Conservation (phyloP, 1,140 invertebrate genomes). For the Rhizoglyphus robini region DNA sequence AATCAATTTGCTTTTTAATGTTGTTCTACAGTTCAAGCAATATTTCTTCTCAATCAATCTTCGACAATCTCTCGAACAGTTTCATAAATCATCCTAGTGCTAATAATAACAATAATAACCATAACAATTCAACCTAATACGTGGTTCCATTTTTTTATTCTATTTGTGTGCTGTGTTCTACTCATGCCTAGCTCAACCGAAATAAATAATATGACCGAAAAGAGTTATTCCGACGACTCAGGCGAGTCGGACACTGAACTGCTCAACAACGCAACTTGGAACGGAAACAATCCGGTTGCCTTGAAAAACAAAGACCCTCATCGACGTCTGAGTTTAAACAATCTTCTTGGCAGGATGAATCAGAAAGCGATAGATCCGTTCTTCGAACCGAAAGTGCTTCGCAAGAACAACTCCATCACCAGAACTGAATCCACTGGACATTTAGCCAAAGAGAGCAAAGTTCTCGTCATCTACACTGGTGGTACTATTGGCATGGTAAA, state of each 20-base stretch:
- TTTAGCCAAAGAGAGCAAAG: slow-evolving; percentile 29
- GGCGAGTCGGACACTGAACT: slow-evolving; percentile 1
- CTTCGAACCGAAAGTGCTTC: slow-evolving; percentile 21
- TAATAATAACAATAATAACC: neutral
- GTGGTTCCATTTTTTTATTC: neutral
- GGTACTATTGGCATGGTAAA: slow-evolving; percentile 77
- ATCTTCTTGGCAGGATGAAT: neutral
- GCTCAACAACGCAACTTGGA: neutral
- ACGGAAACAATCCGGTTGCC: neutral
- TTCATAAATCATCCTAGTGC: neutral
- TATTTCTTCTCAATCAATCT: neutral
- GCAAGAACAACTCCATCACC: slow-evolving; percentile 21
- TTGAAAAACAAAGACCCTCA: neutral
- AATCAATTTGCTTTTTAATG: neutral
- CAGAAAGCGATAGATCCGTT: slow-evolving; percentile 15
- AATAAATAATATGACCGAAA: neutral
- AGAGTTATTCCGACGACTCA: slow-evolving; percentile 1
- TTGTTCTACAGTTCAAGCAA: neutral
- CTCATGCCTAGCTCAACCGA: neutral
- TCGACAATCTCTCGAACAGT: neutral
- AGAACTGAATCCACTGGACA: slow-evolving; percentile 6
- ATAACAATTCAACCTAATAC: neutral
- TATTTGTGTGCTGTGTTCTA: neutral
- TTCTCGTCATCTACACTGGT: slow-evolving; percentile 69
- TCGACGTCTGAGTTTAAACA: neutral